phyloP scores from a whole-genome alignment of 2,888 invertebrate species.

The Xanthia icteritia region DNA sequence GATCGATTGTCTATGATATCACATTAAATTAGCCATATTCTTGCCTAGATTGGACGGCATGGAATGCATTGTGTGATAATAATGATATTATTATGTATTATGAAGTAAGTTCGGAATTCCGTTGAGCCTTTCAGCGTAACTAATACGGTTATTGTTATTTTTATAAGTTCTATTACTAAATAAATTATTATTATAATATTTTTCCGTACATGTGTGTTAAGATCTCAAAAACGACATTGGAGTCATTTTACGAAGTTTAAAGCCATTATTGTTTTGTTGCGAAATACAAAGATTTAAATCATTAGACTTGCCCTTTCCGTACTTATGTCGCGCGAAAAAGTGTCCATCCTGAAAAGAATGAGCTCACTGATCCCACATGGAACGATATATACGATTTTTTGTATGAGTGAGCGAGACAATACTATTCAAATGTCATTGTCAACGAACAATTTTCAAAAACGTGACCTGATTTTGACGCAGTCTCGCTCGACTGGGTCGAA shows the following conservation, averaged over 20 bases:
- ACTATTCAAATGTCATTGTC: no score
- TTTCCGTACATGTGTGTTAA: background rate
- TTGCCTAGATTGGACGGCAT: constrained; percentile 23
- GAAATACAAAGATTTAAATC: background rate
- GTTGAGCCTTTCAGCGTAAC: constrained; percentile 1
- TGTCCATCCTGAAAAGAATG: background rate
- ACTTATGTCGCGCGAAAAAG: background rate
- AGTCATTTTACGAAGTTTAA: background rate
- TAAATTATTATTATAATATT: no score
- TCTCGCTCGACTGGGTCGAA: no score
- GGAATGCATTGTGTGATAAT: constrained; percentile 44
- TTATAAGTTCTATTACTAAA: background rate
- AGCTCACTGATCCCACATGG: background rate
- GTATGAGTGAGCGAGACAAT: background rate
- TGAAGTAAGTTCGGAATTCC: constrained; percentile 40
- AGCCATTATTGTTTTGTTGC: background rate
- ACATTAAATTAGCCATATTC: constrained; percentile 36
- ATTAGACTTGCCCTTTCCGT: no score
- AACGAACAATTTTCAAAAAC: no score
- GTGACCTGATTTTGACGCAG: no score
- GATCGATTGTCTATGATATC: constrained; percentile 48
- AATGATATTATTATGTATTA: constrained; percentile 9
- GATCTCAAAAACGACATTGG: background rate
- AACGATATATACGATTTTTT: background rate
- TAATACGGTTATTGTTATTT: constrained; percentile 4